Evolutionary conservation across 2,888 invertebrate species (phyloP), one percentile per base, ranked within the genome.

Genomic region (Drosophila austrosaltans): DNA sequence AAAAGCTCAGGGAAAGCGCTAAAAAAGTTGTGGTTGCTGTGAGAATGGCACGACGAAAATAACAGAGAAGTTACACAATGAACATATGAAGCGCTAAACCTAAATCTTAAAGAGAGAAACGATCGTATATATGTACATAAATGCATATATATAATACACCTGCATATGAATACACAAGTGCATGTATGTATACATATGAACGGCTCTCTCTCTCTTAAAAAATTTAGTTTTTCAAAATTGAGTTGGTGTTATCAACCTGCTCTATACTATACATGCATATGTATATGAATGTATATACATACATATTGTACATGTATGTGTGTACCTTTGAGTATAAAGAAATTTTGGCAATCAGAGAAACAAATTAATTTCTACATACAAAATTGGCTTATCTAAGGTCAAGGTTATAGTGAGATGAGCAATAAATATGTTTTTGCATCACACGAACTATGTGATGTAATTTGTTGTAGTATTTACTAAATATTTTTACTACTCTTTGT

Each of bases 51-150:
- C 36, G 16, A 42, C 42, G 1, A 42, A 42, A 42, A 42, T 42
- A 42, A 42, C 42, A 42, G 42, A 42, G 42, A 42, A 42, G 42
- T 42, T 42, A 42, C 42, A 42, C 42, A 42, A 42, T 42, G 42
- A 42, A 42, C 42, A 42, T 42, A 42, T 16, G 16, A n/a, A 42
- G 5, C 16, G 42, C 16, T 6, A 42, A 42, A 42, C 16, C 42
- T 16, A 10, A 36, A 36, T 42, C 16, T 42, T 42, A 42, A 42
- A 42, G 42, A 42, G 28, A 30, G n/a, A 22, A 1, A 1, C 25
- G 28, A 53, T 53, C 25, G 12, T n/a, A n/a, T 6, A 48, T 48
- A 22, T 16, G 10, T 22, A 48, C 8, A 22, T 53, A 25, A 5
- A 16, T 22, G 4, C 53, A 36, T 36, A 30, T 6, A 5, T 30